phyloP scores from a whole-genome alignment of 2,888 invertebrate species.

The Drosophila falleni region DNA sequence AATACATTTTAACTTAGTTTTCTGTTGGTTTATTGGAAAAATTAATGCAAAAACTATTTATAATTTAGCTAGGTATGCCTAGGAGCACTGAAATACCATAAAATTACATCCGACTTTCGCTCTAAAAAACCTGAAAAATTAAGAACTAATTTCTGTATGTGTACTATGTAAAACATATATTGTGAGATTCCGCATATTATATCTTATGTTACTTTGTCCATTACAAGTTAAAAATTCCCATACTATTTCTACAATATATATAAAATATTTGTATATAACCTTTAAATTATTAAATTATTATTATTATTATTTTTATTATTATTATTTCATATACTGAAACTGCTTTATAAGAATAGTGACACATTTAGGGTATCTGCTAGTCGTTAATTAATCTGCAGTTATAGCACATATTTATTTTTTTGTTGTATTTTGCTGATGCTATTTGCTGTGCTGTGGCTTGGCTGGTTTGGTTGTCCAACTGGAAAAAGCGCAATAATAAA shows the following conservation, averaged over 20 bases:
- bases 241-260: not conserved
- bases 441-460: constrained; percentile 41
- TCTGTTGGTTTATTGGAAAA: no score
- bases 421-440: constrained; percentile 35
- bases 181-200: not conserved
- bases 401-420: not conserved
- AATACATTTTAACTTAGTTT: no score
- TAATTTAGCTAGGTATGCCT: not conserved
- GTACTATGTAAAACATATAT: not conserved
- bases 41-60: not conserved
- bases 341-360: not conserved
- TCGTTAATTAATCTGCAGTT: not conserved
- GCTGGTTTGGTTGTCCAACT: constrained; percentile 47
- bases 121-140: not conserved
- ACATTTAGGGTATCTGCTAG: constrained; percentile 22
- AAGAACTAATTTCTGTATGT: not conserved
- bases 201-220: not conserved
- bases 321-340: no score
- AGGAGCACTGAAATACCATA: not conserved
- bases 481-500: constrained; percentile 75
- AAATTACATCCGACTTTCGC: not conserved
- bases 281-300: no score
- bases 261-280: no score
- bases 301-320: no score
- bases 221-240: not conserved